These are phyloP conservation scores for Tubulanus polymorphus DNA, from an alignment of 2,888 invertebrate genomes.

Conservation along the genomic window DNA sequence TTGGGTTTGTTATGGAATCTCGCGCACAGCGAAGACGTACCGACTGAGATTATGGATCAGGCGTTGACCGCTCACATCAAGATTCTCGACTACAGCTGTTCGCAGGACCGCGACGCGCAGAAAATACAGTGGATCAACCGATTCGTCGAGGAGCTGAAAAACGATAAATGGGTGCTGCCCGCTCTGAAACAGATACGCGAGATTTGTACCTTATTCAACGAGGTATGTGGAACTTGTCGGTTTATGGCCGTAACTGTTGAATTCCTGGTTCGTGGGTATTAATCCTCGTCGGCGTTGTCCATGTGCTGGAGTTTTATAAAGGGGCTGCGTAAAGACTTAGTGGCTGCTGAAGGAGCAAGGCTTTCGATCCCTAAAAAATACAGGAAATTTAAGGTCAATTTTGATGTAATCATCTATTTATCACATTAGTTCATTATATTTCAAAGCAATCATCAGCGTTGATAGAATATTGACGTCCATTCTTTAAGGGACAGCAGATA, in stretches of 20 bases:
- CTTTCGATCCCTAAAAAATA: too few species aligned
- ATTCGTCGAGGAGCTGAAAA: slow-evolving; percentile 86
- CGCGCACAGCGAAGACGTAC: slow-evolving; percentile 92
- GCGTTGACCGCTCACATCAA: slow-evolving; percentile 92
- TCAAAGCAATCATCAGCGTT: too few species aligned
- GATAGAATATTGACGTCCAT: too few species aligned
- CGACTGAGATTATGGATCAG: slow-evolving; percentile 96
- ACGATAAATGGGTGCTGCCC: slow-evolving; percentile 81
- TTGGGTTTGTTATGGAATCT: slow-evolving; percentile 93
- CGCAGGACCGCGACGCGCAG: slow-evolving; percentile 92
- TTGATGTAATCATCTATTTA: too few species aligned
- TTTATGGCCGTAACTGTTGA: background rate
- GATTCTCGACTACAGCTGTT: slow-evolving; percentile 95
- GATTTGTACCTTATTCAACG: slow-evolving; percentile 85
- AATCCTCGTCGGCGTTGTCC: too few species aligned
- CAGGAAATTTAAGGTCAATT: too few species aligned
- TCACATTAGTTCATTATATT: too few species aligned
- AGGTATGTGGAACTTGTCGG: slow-evolving; percentile 52
- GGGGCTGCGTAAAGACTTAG: too few species aligned
- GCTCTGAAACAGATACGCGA: slow-evolving; percentile 92
- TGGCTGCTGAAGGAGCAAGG: too few species aligned
- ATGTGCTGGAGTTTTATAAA: too few species aligned
- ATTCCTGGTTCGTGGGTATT: background rate
- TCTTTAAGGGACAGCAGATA: too few species aligned
- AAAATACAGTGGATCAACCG: slow-evolving; percentile 93